These are phyloP conservation scores for Hypsibius dujardini DNA, from an alignment of 1,140 invertebrate species.

Conservation along the genomic window DNA sequence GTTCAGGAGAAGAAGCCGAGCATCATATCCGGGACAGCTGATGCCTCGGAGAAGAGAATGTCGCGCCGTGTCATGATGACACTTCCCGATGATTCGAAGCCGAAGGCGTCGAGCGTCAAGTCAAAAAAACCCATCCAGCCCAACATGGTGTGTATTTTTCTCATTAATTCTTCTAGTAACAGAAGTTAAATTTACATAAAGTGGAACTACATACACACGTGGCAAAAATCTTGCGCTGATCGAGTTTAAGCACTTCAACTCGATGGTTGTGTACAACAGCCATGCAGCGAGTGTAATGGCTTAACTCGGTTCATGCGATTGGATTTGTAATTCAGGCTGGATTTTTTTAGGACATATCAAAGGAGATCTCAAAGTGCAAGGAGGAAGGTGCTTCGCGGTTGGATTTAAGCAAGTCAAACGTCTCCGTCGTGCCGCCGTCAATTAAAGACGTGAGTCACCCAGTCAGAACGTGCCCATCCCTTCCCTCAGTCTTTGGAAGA, in stretches of 20 bases:
- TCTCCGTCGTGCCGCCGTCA: conserved; percentile 63
- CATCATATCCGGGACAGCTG: conserved; percentile 1
- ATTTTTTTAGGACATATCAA: conserved; percentile 58
- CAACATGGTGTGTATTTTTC: too few species aligned
- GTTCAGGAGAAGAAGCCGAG: conserved; percentile 8
- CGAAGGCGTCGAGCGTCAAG: not conserved
- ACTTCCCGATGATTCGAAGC: not conserved
- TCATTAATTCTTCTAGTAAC: too few species aligned
- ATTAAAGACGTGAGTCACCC: conserved; percentile 48
- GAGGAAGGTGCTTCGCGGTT: conserved; percentile 72
- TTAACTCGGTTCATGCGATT: not conserved
- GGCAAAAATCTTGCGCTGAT: too few species aligned
- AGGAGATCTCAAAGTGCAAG: conserved; percentile 75
- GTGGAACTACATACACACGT: not conserved
- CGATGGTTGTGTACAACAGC: too few species aligned
- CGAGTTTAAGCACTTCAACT: too few species aligned
- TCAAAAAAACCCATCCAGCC: not conserved
- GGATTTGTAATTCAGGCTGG: not conserved
- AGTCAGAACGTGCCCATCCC: not conserved
- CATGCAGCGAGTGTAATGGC: too few species aligned
- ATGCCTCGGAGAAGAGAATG: not conserved
- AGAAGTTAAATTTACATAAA: too few species aligned
- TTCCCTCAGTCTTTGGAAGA: not conserved
- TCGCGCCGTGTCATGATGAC: not conserved
- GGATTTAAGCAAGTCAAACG: conserved; percentile 91